These are phyloP conservation scores for Pristionchus japonicus DNA, from an alignment of 2,888 invertebrate genomes.

Conservation along the genomic window DNA sequence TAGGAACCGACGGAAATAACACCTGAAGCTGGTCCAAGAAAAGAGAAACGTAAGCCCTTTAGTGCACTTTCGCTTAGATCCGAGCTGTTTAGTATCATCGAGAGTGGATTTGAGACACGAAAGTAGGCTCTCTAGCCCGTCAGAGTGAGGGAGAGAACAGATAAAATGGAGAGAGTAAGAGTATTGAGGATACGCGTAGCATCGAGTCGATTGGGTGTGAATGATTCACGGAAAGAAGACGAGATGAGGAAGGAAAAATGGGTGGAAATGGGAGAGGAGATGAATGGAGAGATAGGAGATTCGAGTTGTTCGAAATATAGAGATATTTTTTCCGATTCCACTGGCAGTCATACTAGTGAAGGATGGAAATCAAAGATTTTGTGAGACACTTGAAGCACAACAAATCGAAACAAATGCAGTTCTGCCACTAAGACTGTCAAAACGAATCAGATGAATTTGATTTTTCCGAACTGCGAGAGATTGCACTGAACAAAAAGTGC, in stretches of 20 bases:
- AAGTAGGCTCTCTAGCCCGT: background rate
- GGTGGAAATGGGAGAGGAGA: background rate
- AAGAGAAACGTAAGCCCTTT: background rate
- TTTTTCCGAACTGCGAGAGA: background rate
- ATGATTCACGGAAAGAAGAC: background rate
- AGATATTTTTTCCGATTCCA: background rate
- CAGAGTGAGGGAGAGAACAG: background rate
- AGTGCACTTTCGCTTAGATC: background rate
- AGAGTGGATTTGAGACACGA: background rate
- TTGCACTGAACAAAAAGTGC: background rate
- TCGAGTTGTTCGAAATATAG: background rate
- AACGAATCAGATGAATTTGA: background rate
- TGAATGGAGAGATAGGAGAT: background rate
- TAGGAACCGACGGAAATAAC: background rate
- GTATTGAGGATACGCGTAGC: background rate
- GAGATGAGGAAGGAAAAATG: background rate
- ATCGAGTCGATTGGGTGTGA: slow-evolving; percentile 20
- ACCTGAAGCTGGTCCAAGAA: background rate
- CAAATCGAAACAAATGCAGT: background rate
- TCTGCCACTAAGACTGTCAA: background rate
- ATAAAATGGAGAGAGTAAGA: background rate
- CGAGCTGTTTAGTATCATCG: background rate
- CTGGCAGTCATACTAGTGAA: no score
- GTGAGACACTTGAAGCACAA: background rate
- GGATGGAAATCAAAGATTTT: background rate